A percentile compares a stretch with the other conserved stretches of the same genome.
phyloP scores from a whole-genome alignment of 1,140 invertebrate genomes.

The Saxidomus purpurata region DNA sequence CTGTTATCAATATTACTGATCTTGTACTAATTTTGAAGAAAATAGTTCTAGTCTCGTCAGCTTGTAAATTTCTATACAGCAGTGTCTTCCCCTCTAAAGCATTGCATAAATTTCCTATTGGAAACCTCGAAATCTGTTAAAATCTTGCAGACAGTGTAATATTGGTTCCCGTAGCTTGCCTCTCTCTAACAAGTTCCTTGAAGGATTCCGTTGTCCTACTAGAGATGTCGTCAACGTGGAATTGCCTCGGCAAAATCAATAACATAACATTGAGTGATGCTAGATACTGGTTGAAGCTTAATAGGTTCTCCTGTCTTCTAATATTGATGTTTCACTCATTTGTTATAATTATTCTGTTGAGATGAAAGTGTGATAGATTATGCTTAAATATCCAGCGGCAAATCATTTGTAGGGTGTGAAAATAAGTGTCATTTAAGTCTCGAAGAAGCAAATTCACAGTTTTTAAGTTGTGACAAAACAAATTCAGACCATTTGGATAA shows the following conservation, averaged over 20 bases:
- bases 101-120: constrained; percentile 42
- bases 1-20: too few species aligned
- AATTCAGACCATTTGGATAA: constrained; percentile 19
- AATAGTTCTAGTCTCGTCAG: too few species aligned
- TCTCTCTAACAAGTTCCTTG: constrained; percentile 63
- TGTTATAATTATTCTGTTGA: constrained; percentile 63
- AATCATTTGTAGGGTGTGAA: constrained; percentile 36
- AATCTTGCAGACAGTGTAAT: constrained; percentile 44
- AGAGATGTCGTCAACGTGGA: constrained; percentile 57
- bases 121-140: constrained; percentile 40
- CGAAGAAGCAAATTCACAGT: background rate
- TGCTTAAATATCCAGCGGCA: constrained; percentile 11
- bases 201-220: constrained; percentile 58
- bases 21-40: too few species aligned
- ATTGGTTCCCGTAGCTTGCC: constrained; percentile 49
- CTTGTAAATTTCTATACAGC: constrained; percentile 21
- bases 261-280: constrained; percentile 58
- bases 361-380: constrained; percentile 40
- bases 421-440: constrained; percentile 23
- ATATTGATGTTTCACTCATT: constrained; percentile 63
- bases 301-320: constrained; percentile 52
- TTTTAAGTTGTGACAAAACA: constrained; percentile 34
- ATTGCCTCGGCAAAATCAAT: constrained; percentile 65
- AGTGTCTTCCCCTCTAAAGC: constrained; percentile 4
- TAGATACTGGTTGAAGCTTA: constrained; percentile 44